These are phyloP conservation scores for Mellilla xanthometata DNA, from an alignment of 2,888 invertebrate genomes.

Conservation along the genomic window DNA sequence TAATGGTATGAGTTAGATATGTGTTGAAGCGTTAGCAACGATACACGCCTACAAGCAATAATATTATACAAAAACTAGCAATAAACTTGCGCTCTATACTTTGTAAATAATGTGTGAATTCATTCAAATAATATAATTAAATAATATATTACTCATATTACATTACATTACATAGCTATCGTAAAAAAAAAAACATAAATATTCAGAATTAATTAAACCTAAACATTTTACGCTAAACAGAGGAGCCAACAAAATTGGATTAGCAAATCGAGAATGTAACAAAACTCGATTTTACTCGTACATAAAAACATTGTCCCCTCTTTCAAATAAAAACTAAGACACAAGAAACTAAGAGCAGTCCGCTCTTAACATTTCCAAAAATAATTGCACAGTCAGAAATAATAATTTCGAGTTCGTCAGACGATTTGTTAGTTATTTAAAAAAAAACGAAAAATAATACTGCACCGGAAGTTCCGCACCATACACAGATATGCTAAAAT, in stretches of 20 bases:
- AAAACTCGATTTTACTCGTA: conserved; percentile 21
- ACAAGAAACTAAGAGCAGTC: too few relatives aligned
- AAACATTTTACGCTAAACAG: conserved; percentile 44
- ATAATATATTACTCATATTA: conserved; percentile 66
- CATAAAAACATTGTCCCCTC: too few relatives aligned
- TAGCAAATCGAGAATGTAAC: conserved; percentile 50
- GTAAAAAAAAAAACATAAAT: conserved; percentile 68
- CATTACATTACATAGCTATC: conserved; percentile 58
- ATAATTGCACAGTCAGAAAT: conserved; percentile 16
- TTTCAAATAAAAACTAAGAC: too few relatives aligned
- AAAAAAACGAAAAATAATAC: conserved; percentile 44
- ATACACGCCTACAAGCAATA: conserved; percentile 52
- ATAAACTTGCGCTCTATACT: conserved; percentile 43
- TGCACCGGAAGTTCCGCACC: conserved; percentile 50
- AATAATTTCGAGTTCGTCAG: conserved; percentile 25
- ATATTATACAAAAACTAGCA: conserved; percentile 54
- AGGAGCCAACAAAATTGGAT: conserved; percentile 43
- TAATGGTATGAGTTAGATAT: conserved; percentile 45
- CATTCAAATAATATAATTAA: conserved; percentile 69
- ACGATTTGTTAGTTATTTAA: conserved; percentile 19
- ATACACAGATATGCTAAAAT: conserved; percentile 50
- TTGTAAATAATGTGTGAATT: conserved; percentile 56
- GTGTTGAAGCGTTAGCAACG: conserved; percentile 46
- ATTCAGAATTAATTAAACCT: conserved; percentile 59
- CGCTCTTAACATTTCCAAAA: neutral